These are phyloP conservation scores for Clupea harengus DNA, from an alignment of 2,113 vertebrate genomes.

Conservation along the genomic window DNA sequence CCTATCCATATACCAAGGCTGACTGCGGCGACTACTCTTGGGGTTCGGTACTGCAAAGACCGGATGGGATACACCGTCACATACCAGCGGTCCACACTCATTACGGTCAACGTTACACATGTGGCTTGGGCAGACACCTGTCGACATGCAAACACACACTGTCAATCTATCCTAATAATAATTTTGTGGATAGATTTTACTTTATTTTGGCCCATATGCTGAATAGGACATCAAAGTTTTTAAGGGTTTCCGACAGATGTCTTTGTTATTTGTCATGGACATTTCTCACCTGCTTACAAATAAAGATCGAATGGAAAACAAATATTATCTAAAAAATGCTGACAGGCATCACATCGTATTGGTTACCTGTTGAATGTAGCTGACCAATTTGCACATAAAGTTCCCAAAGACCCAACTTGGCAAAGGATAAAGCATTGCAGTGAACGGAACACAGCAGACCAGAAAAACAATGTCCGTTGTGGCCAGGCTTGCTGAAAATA, in stretches of 20 bases:
- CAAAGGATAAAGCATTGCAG: conserved; percentile 63
- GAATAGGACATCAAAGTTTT: no score
- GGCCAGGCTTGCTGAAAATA: conserved; percentile 58
- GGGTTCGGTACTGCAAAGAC: conserved; percentile 58
- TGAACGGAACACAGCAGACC: conserved; percentile 68
- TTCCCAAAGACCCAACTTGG: conserved; percentile 70
- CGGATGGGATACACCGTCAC: conserved; percentile 62
- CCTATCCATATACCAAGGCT: conserved; percentile 67
- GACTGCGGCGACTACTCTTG: conserved; percentile 53
- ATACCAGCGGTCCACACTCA: conserved; percentile 66
- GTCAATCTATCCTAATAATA: neutral
- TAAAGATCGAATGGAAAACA: neutral
- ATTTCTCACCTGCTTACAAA: no score
- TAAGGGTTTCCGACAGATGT: neutral
- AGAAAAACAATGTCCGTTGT: conserved; percentile 63
- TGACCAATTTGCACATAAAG: conserved; percentile 64
- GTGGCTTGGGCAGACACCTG: conserved; percentile 65
- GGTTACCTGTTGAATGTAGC: conserved; percentile 64
- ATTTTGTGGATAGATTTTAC: no score
- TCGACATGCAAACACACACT: neutral
- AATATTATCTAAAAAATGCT: neutral
- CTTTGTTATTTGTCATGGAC: neutral
- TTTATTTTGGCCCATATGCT: no score
- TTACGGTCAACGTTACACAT: conserved; percentile 64
- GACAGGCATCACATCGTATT: neutral